Evolutionary conservation across 2,888 invertebrate species (phyloP).

Genomic region (Neuroscelio doddi): DNA sequence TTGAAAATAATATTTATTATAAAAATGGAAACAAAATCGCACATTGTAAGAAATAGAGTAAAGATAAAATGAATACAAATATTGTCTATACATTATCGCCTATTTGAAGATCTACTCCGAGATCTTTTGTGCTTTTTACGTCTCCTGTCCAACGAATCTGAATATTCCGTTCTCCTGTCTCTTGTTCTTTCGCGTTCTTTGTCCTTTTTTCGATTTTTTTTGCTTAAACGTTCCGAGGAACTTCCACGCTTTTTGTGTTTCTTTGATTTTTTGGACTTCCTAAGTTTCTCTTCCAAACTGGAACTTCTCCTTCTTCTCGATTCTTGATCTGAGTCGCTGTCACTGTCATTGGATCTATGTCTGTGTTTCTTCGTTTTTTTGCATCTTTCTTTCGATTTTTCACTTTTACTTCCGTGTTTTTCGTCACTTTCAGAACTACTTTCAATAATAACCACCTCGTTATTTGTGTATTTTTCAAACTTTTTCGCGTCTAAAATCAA

Average conservation of each 20-base stretch:
- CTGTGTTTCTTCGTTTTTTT: slow-evolving; percentile 52
- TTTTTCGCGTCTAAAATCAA: slow-evolving; percentile 78
- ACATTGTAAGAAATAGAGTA: background rate
- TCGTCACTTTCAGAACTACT: slow-evolving; percentile 49
- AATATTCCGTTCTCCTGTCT: slow-evolving; percentile 69
- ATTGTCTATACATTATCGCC: too few relatives aligned
- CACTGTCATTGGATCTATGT: slow-evolving; percentile 20
- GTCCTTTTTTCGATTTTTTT: slow-evolving; percentile 75
- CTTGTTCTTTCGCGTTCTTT: slow-evolving; percentile 76
- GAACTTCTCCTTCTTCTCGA: slow-evolving; percentile 53
- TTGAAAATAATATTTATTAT: slow-evolving; percentile 19
- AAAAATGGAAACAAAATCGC: slow-evolving; percentile 8
- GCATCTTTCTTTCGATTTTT: slow-evolving; percentile 29
- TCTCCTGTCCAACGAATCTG: slow-evolving; percentile 74
- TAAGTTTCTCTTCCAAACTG: slow-evolving; percentile 50
- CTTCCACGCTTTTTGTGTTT: slow-evolving; percentile 65
- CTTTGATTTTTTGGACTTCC: slow-evolving; percentile 69
- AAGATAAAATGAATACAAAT: background rate
- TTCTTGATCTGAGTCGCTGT: slow-evolving; percentile 48
- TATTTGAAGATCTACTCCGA: slow-evolving; percentile 46
- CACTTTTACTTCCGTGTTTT: slow-evolving; percentile 50
- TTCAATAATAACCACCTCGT: slow-evolving; percentile 70
- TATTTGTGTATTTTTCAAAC: slow-evolving; percentile 80
- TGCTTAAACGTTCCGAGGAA: slow-evolving; percentile 70
- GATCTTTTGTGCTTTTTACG: slow-evolving; percentile 63